Evolutionary conservation across 2,797 vertebrate species (phyloP).

Genomic region (Poecile montanus): DNA sequence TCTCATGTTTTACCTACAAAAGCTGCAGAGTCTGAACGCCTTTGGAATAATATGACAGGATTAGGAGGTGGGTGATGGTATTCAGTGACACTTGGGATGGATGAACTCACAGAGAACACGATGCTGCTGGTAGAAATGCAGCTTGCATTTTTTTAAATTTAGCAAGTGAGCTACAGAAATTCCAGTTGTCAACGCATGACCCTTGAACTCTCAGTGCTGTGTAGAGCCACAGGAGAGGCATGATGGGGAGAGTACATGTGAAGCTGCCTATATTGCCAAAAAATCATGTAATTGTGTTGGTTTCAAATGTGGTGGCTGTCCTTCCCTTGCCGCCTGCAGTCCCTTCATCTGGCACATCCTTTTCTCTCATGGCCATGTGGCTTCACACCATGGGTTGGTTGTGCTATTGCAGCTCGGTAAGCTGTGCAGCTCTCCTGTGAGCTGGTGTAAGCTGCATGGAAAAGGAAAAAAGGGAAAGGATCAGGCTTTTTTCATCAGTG

Average conservation of each 20-base stretch:
- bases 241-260: neutral
- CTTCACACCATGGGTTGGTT: neutral
- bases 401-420: neutral
- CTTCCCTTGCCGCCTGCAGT: neutral
- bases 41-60: neutral
- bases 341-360: neutral
- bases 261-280: neutral
- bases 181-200: accelerated
- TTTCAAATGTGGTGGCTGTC: neutral
- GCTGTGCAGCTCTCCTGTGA: neutral
- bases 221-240: neutral
- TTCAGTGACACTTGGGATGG: neutral
- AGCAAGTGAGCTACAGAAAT: neutral
- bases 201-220: neutral
- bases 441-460: accelerated
- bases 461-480: neutral
- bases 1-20: neutral
- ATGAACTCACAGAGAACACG: neutral
- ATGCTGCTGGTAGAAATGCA: neutral
- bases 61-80: neutral
- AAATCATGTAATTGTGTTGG: neutral
- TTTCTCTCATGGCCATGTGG: neutral
- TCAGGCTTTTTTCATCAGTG: neutral
- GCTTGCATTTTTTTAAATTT: neutral
- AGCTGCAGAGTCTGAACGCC: neutral